Percentiles rank a stretch among this genome's conserved stretches.
Conservation (phyloP, 2,113 vertebrate species). For the Chloroceryle aenea region DNA sequence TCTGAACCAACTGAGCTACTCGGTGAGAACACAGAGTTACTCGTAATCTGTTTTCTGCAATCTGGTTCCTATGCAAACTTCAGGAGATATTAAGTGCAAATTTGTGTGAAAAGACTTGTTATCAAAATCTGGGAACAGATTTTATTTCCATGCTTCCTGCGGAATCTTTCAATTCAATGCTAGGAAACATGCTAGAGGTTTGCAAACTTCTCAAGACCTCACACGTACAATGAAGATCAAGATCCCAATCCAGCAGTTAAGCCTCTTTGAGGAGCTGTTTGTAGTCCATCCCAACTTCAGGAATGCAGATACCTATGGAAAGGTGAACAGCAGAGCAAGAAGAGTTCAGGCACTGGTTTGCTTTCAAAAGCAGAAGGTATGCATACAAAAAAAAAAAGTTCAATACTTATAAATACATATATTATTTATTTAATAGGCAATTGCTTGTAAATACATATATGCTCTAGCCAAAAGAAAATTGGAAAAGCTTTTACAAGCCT, state of each 20-base stretch:
- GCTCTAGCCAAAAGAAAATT: neutral
- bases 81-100: neutral
- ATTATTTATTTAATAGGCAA: neutral
- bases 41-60: neutral
- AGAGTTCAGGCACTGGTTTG: neutral
- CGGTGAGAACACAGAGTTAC: neutral
- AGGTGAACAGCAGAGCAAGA: neutral
- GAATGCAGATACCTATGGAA: neutral
- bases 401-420: neutral
- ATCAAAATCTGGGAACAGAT: neutral
- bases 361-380: neutral
- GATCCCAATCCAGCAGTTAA: neutral
- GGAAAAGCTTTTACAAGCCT: neutral
- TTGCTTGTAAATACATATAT: neutral
- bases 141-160: neutral
- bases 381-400: too few species aligned
- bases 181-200: neutral
- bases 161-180: neutral
- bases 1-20: neutral
- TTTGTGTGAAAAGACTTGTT: neutral
- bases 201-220: neutral
- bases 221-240: neutral
- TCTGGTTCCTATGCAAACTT: neutral
- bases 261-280: neutral
- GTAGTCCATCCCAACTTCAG: neutral